Conservation (phyloP, 2,797 vertebrate genomes). For the Oceanodroma leucorhoa region DNA sequence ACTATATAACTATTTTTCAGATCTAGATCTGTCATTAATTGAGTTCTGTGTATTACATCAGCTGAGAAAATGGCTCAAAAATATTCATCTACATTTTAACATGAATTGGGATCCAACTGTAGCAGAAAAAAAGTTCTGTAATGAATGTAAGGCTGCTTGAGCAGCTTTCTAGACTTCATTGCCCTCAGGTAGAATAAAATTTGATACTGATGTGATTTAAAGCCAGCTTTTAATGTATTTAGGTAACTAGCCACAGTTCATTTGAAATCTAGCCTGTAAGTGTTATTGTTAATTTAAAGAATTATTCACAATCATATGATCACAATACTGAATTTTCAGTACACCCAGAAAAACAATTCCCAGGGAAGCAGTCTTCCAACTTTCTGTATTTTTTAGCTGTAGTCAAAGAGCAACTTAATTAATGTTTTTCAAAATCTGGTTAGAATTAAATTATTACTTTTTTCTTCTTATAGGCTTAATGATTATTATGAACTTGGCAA, state of each 20-base stretch:
- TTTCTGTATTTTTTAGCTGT: not conserved
- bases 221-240: not conserved
- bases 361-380: not conserved
- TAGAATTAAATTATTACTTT: not conserved
- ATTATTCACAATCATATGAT: not conserved
- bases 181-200: not conserved
- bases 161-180: not conserved
- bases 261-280: conserved; percentile 37
- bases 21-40: not conserved
- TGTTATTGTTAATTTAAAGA: conserved; percentile 70
- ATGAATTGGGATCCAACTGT: not conserved
- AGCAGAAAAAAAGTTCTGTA: not conserved
- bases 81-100: not conserved
- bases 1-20: not conserved
- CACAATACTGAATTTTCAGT: not conserved
- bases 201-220: conserved; percentile 64
- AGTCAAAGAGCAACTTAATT: not conserved
- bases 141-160: not conserved
- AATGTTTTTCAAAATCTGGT: not conserved
- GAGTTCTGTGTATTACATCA: not conserved
- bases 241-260: not conserved
- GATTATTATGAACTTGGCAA: not conserved
- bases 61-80: not conserved
- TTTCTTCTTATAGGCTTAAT: not conserved
- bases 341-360: not conserved